Percentiles rank a stretch among this genome's conserved stretches.
Evolutionary conservation across 2,888 invertebrate genomes (phyloP).

Genomic region (Microchrysa polita): DNA sequence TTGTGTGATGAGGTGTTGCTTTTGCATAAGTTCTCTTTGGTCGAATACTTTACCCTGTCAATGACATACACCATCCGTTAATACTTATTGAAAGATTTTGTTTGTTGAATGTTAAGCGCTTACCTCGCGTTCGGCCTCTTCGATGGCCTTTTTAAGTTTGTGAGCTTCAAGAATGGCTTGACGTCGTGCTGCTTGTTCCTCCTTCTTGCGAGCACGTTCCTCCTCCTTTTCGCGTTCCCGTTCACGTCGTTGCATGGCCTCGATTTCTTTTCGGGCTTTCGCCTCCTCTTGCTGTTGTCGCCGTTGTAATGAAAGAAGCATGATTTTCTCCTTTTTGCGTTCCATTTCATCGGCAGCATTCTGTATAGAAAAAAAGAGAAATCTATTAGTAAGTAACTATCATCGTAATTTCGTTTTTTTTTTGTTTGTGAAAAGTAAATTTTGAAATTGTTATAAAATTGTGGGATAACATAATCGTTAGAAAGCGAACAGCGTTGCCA

Average conservation of each 20-base stretch:
- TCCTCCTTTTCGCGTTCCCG: slow-evolving; percentile 80
- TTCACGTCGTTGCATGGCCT: slow-evolving; percentile 78
- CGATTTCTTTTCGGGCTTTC: slow-evolving; percentile 84
- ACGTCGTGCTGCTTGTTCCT: slow-evolving; percentile 87
- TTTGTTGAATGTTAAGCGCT: background rate
- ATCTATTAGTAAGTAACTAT: background rate
- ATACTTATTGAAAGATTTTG: background rate
- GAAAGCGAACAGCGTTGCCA: too few species aligned
- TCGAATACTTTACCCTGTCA: slow-evolving; percentile 81
- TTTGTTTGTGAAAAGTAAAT: slow-evolving; percentile 2
- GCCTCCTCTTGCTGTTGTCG: slow-evolving; percentile 91
- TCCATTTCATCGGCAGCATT: slow-evolving; percentile 90
- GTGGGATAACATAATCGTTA: slow-evolving; percentile 33
- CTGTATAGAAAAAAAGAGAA: slow-evolving; percentile 65
- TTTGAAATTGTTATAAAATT: too few species aligned
- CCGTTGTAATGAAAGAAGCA: slow-evolving; percentile 88
- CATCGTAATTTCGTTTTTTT: background rate
- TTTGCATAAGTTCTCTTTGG: slow-evolving; percentile 71
- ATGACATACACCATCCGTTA: background rate
- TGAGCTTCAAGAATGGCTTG: slow-evolving; percentile 92
- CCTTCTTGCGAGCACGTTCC: slow-evolving; percentile 75
- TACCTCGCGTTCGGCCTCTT: slow-evolving; percentile 89
- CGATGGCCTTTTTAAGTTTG: slow-evolving; percentile 91
- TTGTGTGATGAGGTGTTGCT: slow-evolving; percentile 62
- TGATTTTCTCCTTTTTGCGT: slow-evolving; percentile 89